Conservation (phyloP, 2,797 vertebrate species). For the Sebastes itinus region DNA sequence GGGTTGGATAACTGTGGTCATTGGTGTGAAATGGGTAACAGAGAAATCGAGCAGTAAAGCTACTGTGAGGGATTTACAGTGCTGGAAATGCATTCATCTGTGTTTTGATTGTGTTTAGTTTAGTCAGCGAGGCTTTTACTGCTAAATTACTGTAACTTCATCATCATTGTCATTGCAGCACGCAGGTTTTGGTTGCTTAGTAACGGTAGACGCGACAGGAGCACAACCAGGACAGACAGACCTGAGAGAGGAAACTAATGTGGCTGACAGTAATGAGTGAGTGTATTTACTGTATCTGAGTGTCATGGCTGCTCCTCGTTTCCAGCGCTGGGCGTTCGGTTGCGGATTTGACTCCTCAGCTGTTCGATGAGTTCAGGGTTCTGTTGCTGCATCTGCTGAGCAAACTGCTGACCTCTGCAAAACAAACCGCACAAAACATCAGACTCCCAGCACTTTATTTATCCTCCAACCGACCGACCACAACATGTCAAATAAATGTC, state of each 20-base stretch:
- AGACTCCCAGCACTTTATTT: background rate
- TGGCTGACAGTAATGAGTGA: background rate
- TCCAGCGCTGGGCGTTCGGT: slow-evolving; percentile 91
- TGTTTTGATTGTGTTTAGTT: too few species aligned
- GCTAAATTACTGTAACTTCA: too few species aligned
- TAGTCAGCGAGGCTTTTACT: too few species aligned
- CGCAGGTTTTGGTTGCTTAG: too few species aligned
- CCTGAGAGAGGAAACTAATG: background rate
- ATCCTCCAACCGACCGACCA: background rate
- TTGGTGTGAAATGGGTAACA: too few species aligned
- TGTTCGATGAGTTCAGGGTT: slow-evolving; percentile 97
- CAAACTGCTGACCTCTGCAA: slow-evolving; percentile 92
- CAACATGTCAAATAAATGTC: background rate
- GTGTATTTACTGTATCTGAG: slow-evolving; percentile 17
- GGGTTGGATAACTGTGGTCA: too few species aligned
- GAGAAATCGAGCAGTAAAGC: too few species aligned
- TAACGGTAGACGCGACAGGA: too few species aligned
- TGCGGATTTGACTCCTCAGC: slow-evolving; percentile 93
- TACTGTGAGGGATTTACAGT: too few species aligned
- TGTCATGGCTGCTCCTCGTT: slow-evolving; percentile 91
- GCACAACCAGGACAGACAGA: background rate
- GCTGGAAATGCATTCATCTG: too few species aligned
- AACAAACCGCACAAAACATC: background rate
- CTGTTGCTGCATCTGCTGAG: slow-evolving; percentile 98
- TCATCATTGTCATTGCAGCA: too few species aligned